Percentiles rank a stretch among this genome's conserved stretches.
Evolutionary conservation across 2,888 invertebrate genomes (phyloP).

Genomic region (Cynaeus angustus): DNA sequence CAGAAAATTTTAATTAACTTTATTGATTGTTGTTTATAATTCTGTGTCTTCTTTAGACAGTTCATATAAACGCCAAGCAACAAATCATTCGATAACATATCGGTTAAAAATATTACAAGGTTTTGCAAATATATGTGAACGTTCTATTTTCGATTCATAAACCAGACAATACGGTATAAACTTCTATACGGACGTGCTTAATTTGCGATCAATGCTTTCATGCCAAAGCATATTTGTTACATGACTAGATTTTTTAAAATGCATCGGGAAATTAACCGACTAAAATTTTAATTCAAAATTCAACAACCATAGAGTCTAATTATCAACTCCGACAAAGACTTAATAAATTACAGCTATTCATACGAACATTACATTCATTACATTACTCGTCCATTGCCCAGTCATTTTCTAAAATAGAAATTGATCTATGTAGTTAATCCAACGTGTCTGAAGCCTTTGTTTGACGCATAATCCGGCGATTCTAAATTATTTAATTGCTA

Average conservation of each 20-base stretch:
- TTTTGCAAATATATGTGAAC: constrained; percentile 26
- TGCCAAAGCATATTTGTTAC: constrained; percentile 14
- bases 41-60: constrained; percentile 21
- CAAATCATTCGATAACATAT: constrained; percentile 40
- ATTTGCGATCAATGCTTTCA: constrained; percentile 11
- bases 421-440: constrained; percentile 2
- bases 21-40: constrained; percentile 37
- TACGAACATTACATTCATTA: constrained; percentile 5
- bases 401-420: constrained; percentile 13
- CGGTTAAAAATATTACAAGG: constrained; percentile 36
- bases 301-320: constrained; percentile 4
- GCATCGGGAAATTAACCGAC: constrained; percentile 16
- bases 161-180: constrained; percentile 5
- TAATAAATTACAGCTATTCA: constrained; percentile 16
- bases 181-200: neutral
- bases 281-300: constrained; percentile 23
- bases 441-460: neutral
- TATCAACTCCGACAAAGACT: constrained; percentile 4
- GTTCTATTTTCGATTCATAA: constrained; percentile 23
- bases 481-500: neutral
- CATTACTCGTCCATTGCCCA: neutral
- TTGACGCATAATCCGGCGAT: neutral
- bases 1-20: constrained; percentile 24
- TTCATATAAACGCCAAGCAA: constrained; percentile 36
- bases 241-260: constrained; percentile 8